phyloP scores from a whole-genome alignment of 2,113 vertebrate genomes.

The Tangachromis dhanisi region DNA sequence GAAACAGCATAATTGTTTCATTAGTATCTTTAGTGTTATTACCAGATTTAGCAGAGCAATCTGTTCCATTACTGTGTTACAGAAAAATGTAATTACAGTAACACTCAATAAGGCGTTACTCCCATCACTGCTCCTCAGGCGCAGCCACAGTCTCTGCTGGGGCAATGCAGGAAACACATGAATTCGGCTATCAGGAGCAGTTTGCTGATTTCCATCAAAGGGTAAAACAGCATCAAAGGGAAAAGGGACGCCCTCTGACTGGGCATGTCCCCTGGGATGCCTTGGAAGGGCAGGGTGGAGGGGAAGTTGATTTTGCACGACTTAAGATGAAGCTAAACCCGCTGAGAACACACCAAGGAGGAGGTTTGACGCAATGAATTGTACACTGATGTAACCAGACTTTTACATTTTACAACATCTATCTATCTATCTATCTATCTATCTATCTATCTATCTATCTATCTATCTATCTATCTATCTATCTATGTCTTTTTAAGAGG shows the following conservation, averaged over 20 bases:
- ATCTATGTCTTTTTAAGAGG: background rate
- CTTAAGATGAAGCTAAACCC: background rate
- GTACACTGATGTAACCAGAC: background rate
- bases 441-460: accelerated
- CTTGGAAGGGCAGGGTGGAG: background rate
- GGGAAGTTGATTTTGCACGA: conserved; percentile 1
- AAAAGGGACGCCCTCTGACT: background rate
- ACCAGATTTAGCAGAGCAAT: background rate
- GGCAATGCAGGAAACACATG: conserved; percentile 32
- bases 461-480: accelerated
- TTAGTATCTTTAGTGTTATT: background rate
- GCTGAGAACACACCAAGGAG: background rate
- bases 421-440: background rate
- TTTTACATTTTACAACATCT: background rate
- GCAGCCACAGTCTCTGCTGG: background rate
- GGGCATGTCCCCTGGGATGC: background rate
- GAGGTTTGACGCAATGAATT: background rate
- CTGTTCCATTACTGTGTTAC: background rate
- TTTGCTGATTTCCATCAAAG: conserved; percentile 50
- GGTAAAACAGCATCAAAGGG: conserved; percentile 28
- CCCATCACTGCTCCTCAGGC: background rate
- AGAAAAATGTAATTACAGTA: background rate
- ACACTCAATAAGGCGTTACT: background rate
- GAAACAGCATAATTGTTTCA: background rate
- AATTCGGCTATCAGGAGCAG: background rate